Conservation (phyloP, 2,113 vertebrate species). For the Ptyas mucosa region DNA sequence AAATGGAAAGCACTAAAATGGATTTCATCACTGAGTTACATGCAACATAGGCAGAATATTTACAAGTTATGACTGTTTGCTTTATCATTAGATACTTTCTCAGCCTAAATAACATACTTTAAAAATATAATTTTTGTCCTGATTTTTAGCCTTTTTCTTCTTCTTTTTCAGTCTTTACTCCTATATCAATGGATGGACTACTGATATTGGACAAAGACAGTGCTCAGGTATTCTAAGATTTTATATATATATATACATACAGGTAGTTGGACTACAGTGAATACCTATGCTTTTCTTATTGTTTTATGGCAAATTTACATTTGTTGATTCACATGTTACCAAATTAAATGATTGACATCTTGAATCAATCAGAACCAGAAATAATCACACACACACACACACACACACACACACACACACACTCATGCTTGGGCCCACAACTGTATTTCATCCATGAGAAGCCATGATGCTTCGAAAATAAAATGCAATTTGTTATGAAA, state of each 20-base stretch:
- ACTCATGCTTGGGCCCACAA: not conserved
- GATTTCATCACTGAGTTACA: not conserved
- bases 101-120: not conserved
- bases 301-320: not conserved
- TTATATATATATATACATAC: not conserved
- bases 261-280: not conserved
- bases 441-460: not conserved
- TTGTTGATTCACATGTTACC: not conserved
- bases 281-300: not conserved
- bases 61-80: constrained; percentile 1
- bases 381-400: not conserved
- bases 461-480: not conserved
- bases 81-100: not conserved
- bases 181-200: not conserved
- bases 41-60: not conserved
- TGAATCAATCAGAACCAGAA: not conserved
- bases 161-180: not conserved
- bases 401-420: too few species aligned
- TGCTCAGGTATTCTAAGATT: not conserved
- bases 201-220: not conserved
- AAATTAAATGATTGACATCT: not conserved
- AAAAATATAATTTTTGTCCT: not conserved
- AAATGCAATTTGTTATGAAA: not conserved
- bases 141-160: not conserved
- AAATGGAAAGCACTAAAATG: not conserved